phyloP scores from a whole-genome alignment of 2,113 vertebrate genomes.

The Bufo bufo region DNA sequence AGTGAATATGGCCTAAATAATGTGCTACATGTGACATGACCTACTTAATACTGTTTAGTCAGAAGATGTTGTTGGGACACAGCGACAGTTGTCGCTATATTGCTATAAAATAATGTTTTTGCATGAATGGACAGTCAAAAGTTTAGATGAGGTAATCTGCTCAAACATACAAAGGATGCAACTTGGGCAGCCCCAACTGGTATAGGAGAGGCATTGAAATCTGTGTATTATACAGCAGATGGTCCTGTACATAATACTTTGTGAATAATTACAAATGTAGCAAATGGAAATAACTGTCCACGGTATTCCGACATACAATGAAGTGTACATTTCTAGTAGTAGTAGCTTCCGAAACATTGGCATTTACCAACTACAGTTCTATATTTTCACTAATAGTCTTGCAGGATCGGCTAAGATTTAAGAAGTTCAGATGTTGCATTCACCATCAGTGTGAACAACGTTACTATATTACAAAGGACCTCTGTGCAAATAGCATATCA shows the following conservation, averaged over 20 bases:
- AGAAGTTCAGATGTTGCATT: too few species aligned
- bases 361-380: neutral
- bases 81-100: slow-evolving; percentile 43
- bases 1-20: slow-evolving; percentile 34
- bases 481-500: too few species aligned
- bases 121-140: slow-evolving; percentile 31
- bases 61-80: slow-evolving; percentile 36
- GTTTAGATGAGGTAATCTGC: slow-evolving; percentile 23
- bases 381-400: neutral
- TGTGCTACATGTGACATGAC: slow-evolving; percentile 47
- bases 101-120: slow-evolving; percentile 33
- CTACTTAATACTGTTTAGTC: slow-evolving; percentile 50
- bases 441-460: too few species aligned
- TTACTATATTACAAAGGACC: too few species aligned
- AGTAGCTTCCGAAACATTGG: neutral
- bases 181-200: slow-evolving; percentile 44
- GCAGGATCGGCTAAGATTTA: too few species aligned
- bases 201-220: neutral
- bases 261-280: neutral
- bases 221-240: neutral
- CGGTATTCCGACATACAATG: neutral
- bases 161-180: neutral
- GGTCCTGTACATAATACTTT: neutral
- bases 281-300: neutral
- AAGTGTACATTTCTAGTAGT: neutral